Base-by-base conservation (phyloP, 2,797 vertebrate species). In the Poecilia picta region DNA sequence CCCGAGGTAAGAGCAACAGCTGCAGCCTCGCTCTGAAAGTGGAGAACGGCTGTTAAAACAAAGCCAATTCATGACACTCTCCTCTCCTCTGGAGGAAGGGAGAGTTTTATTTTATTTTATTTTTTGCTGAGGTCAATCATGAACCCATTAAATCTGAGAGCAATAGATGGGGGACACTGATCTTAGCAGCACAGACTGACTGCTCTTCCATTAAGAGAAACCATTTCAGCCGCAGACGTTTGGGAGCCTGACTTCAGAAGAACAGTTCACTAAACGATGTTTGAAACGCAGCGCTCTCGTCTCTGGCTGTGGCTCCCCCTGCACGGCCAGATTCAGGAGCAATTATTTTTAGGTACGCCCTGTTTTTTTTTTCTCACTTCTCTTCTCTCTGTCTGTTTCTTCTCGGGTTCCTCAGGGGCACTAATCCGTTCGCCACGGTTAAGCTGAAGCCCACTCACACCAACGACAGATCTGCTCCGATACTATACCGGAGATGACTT, bases 361-460 rank as follows among this genome's bases (percentile, higher is more conserved):
- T 8, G 75, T 76, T 0, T 11, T 4, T n/a, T 25, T 53, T 75
- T 53, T 2, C 73, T 77, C n/a, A 71, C 73, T 49, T 5, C 70
- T 47, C 76, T 74, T 76, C 5, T 72, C 25, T 62, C 36, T 13
- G 8, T 73, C n/a, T 73, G 72, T 76, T n/a, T 47, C 12, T 70
- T 25, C 70, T 16, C 79, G 20, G 78, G 16, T 71, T 77, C 76
- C 82, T 2, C 92, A 99, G 98, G 93, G 98, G 98, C 16, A 98
- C 97, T 46, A 98, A 99, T 87, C 98, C 98, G 4, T 99, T 99
- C 84, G 98, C 97, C 15, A 99, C 98, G 0, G 97, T 99, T 47
- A 99, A 98, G 90, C 96, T 99, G 90, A 97, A 95, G 55, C 98
- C 98, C 74, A 98, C 98, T 0, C 78, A 92, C 82, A 99, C 98